Percentiles rank a stretch among this genome's conserved stretches.
phyloP scores from a whole-genome alignment of 2,797 vertebrate genomes.

The Arvicola amphibius region DNA sequence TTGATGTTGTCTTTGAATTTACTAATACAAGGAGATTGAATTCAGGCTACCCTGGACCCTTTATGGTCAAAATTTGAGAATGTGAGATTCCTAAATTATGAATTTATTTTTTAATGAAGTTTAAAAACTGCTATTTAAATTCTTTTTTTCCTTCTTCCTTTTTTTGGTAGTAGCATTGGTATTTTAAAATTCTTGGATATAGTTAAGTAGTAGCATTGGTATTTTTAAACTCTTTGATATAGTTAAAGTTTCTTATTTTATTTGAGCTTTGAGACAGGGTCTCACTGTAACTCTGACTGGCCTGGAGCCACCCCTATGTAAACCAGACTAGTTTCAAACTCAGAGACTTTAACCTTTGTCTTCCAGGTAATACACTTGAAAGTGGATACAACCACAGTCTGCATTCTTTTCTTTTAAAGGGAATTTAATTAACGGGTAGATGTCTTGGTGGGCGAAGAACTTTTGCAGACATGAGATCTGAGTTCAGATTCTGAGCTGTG shows the following conservation, averaged over 20 bases:
- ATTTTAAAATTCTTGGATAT: constrained; percentile 12
- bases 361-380: not conserved
- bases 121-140: not conserved
- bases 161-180: not conserved
- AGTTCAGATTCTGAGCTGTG: not conserved
- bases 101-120: constrained; percentile 61
- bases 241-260: not conserved
- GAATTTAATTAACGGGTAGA: not conserved
- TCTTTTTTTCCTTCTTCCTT: not conserved
- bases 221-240: constrained; percentile 13
- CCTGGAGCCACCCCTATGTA: not conserved
- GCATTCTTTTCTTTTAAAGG: not conserved
- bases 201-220: not conserved
- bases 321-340: not conserved
- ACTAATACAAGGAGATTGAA: not conserved
- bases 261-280: not conserved
- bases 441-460: not conserved
- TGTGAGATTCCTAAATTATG: not conserved
- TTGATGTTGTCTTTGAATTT: constrained; percentile 2
- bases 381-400: not conserved
- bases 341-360: not conserved
- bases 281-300: not conserved
- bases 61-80: not conserved
- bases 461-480: not conserved
- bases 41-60: not conserved